phyloP scores from a whole-genome alignment of 2,113 vertebrate species.

The Bothrops jararaca region DNA sequence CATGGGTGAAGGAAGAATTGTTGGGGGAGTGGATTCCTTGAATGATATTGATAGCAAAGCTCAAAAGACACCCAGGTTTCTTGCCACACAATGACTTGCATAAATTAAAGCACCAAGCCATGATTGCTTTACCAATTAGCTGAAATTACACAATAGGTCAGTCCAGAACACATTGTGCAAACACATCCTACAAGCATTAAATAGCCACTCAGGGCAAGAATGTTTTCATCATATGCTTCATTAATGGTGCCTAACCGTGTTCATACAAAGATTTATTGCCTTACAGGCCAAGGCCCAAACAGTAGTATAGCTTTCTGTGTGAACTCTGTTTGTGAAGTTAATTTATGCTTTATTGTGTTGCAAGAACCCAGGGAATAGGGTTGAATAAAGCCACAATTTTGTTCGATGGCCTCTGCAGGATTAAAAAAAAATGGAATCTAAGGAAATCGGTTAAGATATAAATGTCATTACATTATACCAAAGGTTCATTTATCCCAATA shows the following conservation, averaged over 20 bases:
- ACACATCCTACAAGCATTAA: not conserved
- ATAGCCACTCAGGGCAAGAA: not conserved
- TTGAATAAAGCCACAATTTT: not conserved
- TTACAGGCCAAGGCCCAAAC: not conserved
- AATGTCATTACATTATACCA: not conserved
- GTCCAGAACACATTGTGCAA: not conserved
- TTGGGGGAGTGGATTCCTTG: not conserved
- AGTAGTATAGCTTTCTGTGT: not conserved
- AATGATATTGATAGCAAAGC: not conserved
- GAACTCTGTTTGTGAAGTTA: not conserved
- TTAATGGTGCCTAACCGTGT: not conserved
- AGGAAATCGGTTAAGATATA: not conserved
- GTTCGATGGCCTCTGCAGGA: not conserved
- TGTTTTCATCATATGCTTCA: not conserved
- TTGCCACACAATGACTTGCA: not conserved
- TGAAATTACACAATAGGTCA: not conserved
- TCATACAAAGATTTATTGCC: not conserved
- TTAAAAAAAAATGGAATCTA: not conserved
- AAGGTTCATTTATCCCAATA: not conserved
- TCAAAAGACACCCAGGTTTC: not conserved
- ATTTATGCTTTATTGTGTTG: not conserved
- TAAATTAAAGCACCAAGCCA: not conserved
- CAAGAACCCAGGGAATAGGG: not conserved
- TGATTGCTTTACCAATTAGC: not conserved
- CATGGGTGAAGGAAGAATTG: not conserved